Base-by-base conservation (phyloP, 2,888 invertebrate species). In the Capitulum mitella region DNA sequence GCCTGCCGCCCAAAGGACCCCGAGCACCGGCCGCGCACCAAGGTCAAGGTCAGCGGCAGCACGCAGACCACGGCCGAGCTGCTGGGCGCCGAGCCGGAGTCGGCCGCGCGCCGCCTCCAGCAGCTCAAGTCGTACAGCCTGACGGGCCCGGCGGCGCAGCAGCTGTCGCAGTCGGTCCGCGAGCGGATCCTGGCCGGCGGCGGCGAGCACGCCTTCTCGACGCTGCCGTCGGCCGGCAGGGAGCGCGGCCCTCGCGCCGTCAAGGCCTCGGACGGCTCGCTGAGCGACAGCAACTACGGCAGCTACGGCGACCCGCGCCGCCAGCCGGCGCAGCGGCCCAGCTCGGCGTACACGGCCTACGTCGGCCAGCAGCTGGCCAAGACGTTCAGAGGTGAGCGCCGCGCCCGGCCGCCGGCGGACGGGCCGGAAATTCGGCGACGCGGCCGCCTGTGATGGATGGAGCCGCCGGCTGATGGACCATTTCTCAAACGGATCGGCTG, bases 1-100 rank as follows among this genome's bases (percentile, higher is more conserved):
- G 70, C 37, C 37, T 70, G 70, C 70, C 70, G 34, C 70, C 70
- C 1, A 70, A n/a, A 70, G 70, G 70, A 70, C 70, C 70, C 70
- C 22, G 70, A 70, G 70, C 70, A 70, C 70, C 70, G 83, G n/a
- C 83, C 84, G 0, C 79, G 83, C 75, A 84, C 84, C 29, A 84
- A 88, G 86, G 87, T 94, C 51, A 95, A 95, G 87, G 93, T 94
- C 43, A 93, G 94, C 12, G 94, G 94, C 26, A 95, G 95, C 46
- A 94, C 95, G 0, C 95, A 95, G 86, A 95, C 95, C 12, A 92
- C 93, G 83, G 92, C 83, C 77, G 84, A 84, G 79, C 79, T 84
- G 29, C 81, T 80, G 46, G 80, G 81, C 74, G 70, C 37, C 22
- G 37, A 70, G 70, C 70, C 32, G 64, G 64, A 64, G 64, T 34